A percentile compares a stretch with the other conserved stretches of the same genome.
phyloP scores from a whole-genome alignment of 2,888 invertebrate species.

The Frankliniella fusca region DNA sequence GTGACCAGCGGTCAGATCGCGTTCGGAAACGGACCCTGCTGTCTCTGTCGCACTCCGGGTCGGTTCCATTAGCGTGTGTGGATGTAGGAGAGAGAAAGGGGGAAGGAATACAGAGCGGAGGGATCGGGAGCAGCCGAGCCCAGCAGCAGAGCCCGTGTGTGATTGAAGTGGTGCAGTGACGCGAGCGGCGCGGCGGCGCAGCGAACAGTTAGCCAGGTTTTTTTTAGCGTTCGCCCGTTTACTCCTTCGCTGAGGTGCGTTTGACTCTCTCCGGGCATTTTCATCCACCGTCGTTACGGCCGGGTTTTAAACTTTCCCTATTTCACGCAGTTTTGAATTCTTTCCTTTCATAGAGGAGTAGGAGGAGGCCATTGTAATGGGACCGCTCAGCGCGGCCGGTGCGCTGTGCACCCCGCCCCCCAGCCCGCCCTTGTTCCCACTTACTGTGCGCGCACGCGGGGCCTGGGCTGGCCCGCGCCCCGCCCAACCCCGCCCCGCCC shows the following conservation, averaged over 20 bases:
- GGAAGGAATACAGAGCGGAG: background rate
- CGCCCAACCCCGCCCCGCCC: background rate
- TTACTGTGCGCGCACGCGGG: background rate
- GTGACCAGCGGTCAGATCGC: background rate
- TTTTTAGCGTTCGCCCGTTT: too few relatives aligned
- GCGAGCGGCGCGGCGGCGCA: background rate
- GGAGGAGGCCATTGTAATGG: too few relatives aligned
- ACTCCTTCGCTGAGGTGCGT: too few relatives aligned
- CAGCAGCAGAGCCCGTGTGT: background rate
- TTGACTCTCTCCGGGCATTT: too few relatives aligned
- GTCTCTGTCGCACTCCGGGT: background rate
- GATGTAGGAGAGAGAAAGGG: background rate
- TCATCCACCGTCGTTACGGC: too few relatives aligned
- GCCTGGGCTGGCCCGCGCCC: background rate
- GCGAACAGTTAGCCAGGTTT: constrained; percentile 5
- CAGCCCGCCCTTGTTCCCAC: background rate
- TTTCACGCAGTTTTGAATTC: too few relatives aligned
- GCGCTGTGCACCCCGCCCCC: background rate
- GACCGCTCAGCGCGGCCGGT: too few relatives aligned
- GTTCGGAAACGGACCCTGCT: background rate
- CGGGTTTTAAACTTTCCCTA: too few relatives aligned
- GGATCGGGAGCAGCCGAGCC: background rate
- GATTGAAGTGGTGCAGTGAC: constrained; percentile 20
- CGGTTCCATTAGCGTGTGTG: background rate
- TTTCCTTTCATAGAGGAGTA: too few relatives aligned